phyloP scores from a whole-genome alignment of 2,888 invertebrate species.

The Mythimna loreyi region DNA sequence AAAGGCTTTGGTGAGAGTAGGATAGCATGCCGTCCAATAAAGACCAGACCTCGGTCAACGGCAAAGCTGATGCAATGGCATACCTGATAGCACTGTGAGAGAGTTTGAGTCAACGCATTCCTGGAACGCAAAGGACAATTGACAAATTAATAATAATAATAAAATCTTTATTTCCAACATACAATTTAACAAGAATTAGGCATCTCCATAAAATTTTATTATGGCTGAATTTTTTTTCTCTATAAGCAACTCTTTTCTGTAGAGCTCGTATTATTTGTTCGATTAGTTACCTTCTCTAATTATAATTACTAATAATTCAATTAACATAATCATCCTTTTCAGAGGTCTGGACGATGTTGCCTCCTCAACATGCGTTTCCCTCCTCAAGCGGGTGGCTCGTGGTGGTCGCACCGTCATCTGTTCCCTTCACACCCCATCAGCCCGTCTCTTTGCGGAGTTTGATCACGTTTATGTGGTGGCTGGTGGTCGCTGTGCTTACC shows the following conservation, averaged over 20 bases:
- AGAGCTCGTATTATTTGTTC: neutral
- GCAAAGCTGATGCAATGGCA: too few relatives aligned
- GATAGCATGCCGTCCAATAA: too few relatives aligned
- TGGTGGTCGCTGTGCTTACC: slow-evolving; percentile 97
- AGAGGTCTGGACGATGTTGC: slow-evolving; percentile 98
- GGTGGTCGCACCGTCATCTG: slow-evolving; percentile 98
- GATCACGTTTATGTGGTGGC: slow-evolving; percentile 97
- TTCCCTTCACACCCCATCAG: slow-evolving; percentile 99
- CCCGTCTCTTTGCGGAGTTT: slow-evolving; percentile 97
- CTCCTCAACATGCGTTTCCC: slow-evolving; percentile 96
- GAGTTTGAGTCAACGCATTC: too few relatives aligned
- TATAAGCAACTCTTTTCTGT: neutral
- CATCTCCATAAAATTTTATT: too few relatives aligned
- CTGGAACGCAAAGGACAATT: too few relatives aligned
- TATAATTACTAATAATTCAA: neutral
- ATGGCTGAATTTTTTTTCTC: neutral
- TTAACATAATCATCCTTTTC: slow-evolving; percentile 64
- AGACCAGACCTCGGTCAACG: too few relatives aligned
- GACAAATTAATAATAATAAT: too few relatives aligned
- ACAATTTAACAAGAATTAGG: too few relatives aligned
- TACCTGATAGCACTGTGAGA: too few relatives aligned
- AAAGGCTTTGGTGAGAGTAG: too few relatives aligned
- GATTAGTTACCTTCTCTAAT: neutral
- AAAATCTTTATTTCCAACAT: too few relatives aligned
- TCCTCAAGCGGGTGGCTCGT: slow-evolving; percentile 95